A percentile compares a stretch with the other conserved stretches of the same genome.
These are phyloP conservation scores for Pomacea canaliculata DNA, from an alignment of 2,888 invertebrate species.

Conservation along the genomic window DNA sequence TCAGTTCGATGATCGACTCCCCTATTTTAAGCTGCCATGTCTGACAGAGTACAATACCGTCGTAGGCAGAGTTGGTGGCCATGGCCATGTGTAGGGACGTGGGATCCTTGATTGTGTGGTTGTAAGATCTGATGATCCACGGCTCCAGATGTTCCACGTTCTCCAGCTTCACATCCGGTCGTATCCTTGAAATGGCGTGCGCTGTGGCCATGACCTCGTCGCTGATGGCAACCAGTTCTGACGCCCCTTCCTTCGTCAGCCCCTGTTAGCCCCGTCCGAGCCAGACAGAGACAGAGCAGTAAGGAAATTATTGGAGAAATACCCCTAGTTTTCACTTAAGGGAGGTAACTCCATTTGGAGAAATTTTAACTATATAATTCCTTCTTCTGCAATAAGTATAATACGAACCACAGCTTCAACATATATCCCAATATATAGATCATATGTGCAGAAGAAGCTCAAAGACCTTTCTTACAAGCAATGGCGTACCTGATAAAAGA, in stretches of 20 bases:
- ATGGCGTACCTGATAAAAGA: conserved; percentile 16
- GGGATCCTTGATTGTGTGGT: neutral
- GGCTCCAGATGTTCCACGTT: conserved; percentile 4
- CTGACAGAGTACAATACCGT: neutral
- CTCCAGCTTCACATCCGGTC: neutral
- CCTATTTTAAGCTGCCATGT: no score
- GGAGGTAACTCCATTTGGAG: no score
- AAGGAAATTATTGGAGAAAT: no score
- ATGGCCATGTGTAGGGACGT: neutral
- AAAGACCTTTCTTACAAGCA: neutral
- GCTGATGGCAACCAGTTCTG: neutral
- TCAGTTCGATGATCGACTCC: no score
- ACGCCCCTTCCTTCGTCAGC: conserved; percentile 1
- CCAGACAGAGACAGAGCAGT: no score
- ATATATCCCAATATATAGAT: no score
- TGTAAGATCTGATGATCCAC: conserved; percentile 10
- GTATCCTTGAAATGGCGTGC: conserved; percentile 5
- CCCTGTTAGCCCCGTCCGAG: neutral
- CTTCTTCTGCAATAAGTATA: no score
- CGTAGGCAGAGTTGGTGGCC: conserved; percentile 10
- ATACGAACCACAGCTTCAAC: no score
- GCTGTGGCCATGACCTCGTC: conserved; percentile 10
- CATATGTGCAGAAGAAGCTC: no score
- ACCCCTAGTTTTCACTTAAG: neutral
- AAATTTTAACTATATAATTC: no score